Percentiles rank a stretch among this genome's conserved stretches.
Conservation (phyloP, 2,888 invertebrate genomes). For the Athetis lepigone region DNA sequence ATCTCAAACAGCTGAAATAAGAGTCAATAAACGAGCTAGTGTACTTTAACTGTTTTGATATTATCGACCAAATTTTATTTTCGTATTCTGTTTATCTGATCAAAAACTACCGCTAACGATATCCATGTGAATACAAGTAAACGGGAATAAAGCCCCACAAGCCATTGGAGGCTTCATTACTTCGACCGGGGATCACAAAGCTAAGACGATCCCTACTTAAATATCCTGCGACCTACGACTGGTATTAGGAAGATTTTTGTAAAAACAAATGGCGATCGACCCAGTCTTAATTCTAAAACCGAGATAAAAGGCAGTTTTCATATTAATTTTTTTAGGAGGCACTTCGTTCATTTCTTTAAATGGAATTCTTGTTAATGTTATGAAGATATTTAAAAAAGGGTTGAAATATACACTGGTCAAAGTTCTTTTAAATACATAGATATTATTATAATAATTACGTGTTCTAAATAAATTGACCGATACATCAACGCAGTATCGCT, state of each 20-base stretch:
- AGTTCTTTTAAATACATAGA: too few relatives aligned
- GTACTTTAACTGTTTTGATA: too few relatives aligned
- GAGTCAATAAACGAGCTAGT: too few relatives aligned
- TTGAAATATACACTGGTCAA: too few relatives aligned
- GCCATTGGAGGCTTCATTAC: slow-evolving; percentile 64
- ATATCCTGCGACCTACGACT: slow-evolving; percentile 49
- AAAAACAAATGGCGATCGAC: slow-evolving; percentile 34
- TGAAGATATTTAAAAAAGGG: neutral
- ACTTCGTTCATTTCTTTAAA: neutral
- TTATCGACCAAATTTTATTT: too few relatives aligned
- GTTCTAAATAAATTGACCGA: too few relatives aligned
- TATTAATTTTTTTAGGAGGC: neutral
- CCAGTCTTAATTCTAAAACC: slow-evolving; percentile 19
- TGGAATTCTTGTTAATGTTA: neutral
- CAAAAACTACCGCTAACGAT: slow-evolving; percentile 29
- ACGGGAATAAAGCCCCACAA: slow-evolving; percentile 55
- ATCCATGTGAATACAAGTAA: slow-evolving; percentile 54
- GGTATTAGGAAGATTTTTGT: slow-evolving; percentile 50
- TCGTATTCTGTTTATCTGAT: slow-evolving; percentile 25
- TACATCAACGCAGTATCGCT: too few relatives aligned
- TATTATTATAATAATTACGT: too few relatives aligned
- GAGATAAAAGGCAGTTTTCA: neutral
- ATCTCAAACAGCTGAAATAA: too few relatives aligned
- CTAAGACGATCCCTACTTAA: slow-evolving; percentile 64
- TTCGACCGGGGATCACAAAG: slow-evolving; percentile 59